Base-by-base conservation (phyloP, 2,888 invertebrate species). In the Drosophila macrospina region DNA sequence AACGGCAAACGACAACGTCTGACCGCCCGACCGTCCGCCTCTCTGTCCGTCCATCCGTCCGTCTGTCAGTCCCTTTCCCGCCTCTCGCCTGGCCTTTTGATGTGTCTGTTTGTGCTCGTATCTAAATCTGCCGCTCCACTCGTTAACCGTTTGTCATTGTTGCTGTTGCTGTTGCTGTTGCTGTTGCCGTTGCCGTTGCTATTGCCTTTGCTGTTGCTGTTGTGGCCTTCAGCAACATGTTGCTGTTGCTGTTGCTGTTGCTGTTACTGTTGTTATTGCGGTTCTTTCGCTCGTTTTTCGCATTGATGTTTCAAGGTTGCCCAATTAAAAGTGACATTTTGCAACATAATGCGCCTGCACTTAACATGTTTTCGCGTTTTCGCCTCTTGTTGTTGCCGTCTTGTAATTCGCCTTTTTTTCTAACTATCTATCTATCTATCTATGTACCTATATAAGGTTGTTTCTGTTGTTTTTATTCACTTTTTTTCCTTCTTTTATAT, bases 241-340 rank as follows among this genome's bases (percentile, higher is more conserved):
- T 80, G 79, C 50, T 28, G 44, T 24, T n/a, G n/a, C n/a, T 81
- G 75, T 77, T 80, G 79, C 50, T 28, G 44, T 64, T 80, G 79
- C 50, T 64, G 64, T 57, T 59, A 68, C 16, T 66, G 69, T 50
- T 63, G 66, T 45, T 61, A 61, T 63, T 73, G 69, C 60, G 63
- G 76, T 77, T 77, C 77, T 77, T 77, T 74, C 78, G 78, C 78
- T 78, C 75, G 69, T 75, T 76, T 78, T 79, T 79, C 79, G 78
- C 87, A 85, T 85, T 85, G 87, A 85, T 86, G 85, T 87, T 87
- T 88, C 89, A 89, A 89, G 89, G 89, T 90, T 89, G 87, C 86
- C 86, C 90, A 90, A 90, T 89, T 89, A 89, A 90, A 89, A 89
- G 87, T 90, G 89, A 90, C 88, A 90, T 89, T 90, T 88, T 82